Conservation (phyloP, 2,113 vertebrate genomes). For the Odobenus rosmarus region DNA sequence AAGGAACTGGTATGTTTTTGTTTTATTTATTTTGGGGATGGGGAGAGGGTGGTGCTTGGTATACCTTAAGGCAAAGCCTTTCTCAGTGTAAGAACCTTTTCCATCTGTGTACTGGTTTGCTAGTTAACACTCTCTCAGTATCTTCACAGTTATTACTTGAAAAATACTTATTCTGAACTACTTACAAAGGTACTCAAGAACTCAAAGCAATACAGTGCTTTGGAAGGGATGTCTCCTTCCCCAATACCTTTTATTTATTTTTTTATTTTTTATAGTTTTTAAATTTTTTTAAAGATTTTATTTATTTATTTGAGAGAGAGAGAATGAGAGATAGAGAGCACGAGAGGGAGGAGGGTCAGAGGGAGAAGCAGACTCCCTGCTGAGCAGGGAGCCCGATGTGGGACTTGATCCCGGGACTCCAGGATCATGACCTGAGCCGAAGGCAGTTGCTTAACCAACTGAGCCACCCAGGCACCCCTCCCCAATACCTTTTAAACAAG, state of each 20-base stretch:
- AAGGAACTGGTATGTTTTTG: conserved; percentile 3
- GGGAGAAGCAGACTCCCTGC: too few relatives aligned
- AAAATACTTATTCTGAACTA: not conserved
- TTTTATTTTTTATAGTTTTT: not conserved
- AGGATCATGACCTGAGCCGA: too few relatives aligned
- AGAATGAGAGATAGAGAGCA: too few relatives aligned
- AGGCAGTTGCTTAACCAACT: too few relatives aligned
- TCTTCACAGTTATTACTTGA: not conserved
- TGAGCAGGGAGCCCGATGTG: too few relatives aligned
- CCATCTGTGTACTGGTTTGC: not conserved
- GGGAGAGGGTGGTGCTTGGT: not conserved
- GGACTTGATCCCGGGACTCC: too few relatives aligned
- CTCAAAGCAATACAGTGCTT: not conserved
- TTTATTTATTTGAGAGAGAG: too few relatives aligned
- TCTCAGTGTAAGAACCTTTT: not conserved
- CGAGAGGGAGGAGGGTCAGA: too few relatives aligned
- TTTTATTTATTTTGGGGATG: not conserved
- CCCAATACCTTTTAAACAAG: not conserved
- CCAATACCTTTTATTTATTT: not conserved
- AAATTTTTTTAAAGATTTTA: not conserved
- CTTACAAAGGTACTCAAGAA: not conserved
- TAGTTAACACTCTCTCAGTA: not conserved
- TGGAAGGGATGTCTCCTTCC: not conserved
- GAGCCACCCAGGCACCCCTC: not conserved
- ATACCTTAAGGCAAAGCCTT: not conserved